A percentile compares a stretch with the other conserved stretches of the same genome.
phyloP scores from a whole-genome alignment of 2,113 vertebrate genomes.

The Epinephelus cyanopodus region DNA sequence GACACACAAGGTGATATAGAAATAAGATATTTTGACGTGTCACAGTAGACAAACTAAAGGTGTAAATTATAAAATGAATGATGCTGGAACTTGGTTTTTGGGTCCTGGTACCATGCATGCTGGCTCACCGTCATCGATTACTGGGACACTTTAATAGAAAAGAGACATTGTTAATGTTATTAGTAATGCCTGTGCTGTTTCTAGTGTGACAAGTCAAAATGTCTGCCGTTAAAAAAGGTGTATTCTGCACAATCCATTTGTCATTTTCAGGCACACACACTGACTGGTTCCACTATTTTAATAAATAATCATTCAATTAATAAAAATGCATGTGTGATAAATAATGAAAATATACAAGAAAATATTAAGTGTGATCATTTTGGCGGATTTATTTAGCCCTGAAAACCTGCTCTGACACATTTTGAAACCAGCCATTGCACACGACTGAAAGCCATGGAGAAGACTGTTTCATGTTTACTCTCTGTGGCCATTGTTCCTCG shows the following conservation, averaged over 20 bases:
- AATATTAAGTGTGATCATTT: neutral
- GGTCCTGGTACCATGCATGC: neutral
- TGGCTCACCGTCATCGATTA: neutral
- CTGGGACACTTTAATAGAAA: neutral
- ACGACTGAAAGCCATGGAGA: no score
- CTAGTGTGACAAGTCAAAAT: neutral
- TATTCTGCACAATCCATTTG: neutral
- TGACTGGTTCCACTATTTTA: neutral
- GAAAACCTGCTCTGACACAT: no score
- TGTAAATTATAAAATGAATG: neutral
- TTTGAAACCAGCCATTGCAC: no score
- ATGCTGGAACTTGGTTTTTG: neutral
- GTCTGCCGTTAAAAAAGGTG: neutral
- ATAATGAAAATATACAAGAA: neutral
- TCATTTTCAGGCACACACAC: neutral
- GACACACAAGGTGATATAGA: neutral
- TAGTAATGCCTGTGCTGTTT: neutral
- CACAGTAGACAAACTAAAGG: neutral
- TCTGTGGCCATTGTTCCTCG: slow-evolving; percentile 3
- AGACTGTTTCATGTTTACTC: neutral
- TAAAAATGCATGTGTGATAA: neutral
- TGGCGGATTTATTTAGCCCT: no score
- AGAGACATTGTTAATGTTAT: slow-evolving; percentile 10
- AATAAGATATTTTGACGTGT: neutral
- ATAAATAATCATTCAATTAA: neutral